Base-by-base conservation (phyloP, 2,113 vertebrate genomes). In the Sebastes fasciatus region DNA sequence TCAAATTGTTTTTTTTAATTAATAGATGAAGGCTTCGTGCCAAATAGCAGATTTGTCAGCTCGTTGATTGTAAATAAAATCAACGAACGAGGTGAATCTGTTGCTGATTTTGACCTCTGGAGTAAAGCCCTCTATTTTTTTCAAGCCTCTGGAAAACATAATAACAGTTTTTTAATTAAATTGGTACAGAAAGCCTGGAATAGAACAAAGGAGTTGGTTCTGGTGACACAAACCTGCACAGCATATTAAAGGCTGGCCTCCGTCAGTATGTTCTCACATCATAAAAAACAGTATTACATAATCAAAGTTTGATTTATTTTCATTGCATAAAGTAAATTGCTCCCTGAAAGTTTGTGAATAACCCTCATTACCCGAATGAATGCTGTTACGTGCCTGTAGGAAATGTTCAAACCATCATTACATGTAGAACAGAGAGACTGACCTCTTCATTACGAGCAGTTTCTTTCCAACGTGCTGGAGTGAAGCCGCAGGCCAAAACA, bases 401-500 rank as follows among this genome's bases (percentile, higher is more conserved):
- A 64, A 45, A 46, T 55, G 51, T 78, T 81, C n/a, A 40, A 52
- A 64, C 23, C 17, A 13, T 6, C 8, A 65, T 74, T 42, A 60
- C n/a, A 23, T 51, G 54, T 6, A 69, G 65, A 80, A 45, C 8
- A 73, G 34, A 52, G 19, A 76, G 11, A 52, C 77, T 63, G 73
- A 96, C 96, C 95, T 96, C 96, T 72, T 96, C 95, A 14, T 96
- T 95, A 0, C 91, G 26, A 60, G 95, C 71, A 17, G 16, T 42
- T 73, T 70, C 19, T 78, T 61, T 64, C 19, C 13, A 45, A 69
- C 45, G 67, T 93, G 96, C 68, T 93, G 95, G 51, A 96, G 92
- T 8, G 95, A 93, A 0, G 94, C 2, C 92, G 89, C 3, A 96
- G 92, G 58, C 96, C 96, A 1, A 96, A 92, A 97, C 96, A 11